phyloP scores from a whole-genome alignment of 64 coral and sea anemone genomes.

The Montipora cactus region DNA sequence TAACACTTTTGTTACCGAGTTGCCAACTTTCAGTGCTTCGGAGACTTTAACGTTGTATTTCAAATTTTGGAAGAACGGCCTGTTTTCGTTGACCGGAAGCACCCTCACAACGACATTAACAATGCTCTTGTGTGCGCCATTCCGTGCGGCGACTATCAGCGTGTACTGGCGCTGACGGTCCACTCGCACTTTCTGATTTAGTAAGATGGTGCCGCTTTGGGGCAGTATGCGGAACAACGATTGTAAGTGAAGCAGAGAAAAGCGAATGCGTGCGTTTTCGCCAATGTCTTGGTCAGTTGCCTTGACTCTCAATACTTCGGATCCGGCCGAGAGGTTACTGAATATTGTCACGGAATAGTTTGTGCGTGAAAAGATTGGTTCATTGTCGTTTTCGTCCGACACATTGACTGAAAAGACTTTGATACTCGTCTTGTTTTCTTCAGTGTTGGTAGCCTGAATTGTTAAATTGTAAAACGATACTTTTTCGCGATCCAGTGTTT shows the following conservation, averaged over 20 bases:
- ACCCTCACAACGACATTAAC: constrained; percentile 55
- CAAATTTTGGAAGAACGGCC: constrained; percentile 79
- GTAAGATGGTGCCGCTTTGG: constrained; percentile 70
- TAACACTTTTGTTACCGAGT: constrained; percentile 70
- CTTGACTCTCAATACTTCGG: constrained; percentile 76
- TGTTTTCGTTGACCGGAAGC: constrained; percentile 71
- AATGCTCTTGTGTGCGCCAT: constrained; percentile 64
- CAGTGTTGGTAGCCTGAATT: constrained; percentile 75
- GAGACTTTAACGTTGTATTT: constrained; percentile 83
- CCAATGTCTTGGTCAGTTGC: constrained; percentile 69
- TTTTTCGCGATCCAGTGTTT: constrained; percentile 74
- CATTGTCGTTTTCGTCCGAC: constrained; percentile 80
- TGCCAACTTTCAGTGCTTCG: constrained; percentile 78
- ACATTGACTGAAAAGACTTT: constrained; percentile 60
- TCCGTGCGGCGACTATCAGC: constrained; percentile 71
- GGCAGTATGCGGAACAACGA: constrained; percentile 73
- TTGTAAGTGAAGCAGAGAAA: constrained; percentile 55
- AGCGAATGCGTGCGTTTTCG: constrained; percentile 62
- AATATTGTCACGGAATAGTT: constrained; percentile 80
- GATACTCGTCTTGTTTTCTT: constrained; percentile 76
- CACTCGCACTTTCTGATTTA: constrained; percentile 68
- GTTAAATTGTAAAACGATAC: constrained; percentile 64
- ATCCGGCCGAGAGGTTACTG: constrained; percentile 70
- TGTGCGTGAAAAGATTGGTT: constrained; percentile 49
- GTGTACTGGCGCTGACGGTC: constrained; percentile 58